These are phyloP conservation scores for Trochalopteron elliotii DNA, from an alignment of 2,113 vertebrate species.

Conservation along the genomic window DNA sequence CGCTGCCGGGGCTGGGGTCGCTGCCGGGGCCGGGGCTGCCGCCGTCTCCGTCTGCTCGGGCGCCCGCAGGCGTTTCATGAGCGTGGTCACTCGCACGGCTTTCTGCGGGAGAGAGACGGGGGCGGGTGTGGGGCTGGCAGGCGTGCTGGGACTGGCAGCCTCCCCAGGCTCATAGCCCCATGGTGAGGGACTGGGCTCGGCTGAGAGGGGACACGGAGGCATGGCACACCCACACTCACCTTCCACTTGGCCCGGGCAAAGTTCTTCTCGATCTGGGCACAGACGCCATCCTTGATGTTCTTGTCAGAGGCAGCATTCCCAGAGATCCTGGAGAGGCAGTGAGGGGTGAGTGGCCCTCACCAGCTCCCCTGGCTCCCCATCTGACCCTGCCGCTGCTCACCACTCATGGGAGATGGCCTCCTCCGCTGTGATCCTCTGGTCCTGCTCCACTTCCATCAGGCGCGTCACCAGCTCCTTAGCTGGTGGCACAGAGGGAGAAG, in stretches of 20 bases:
- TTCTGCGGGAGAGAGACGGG: slow-evolving; percentile 75
- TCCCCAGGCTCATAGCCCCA: background rate
- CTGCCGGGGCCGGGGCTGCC: background rate
- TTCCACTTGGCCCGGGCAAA: slow-evolving; percentile 98
- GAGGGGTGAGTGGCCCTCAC: background rate
- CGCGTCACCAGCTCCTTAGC: slow-evolving; percentile 91
- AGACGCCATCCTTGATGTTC: slow-evolving; percentile 97
- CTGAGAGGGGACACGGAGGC: background rate
- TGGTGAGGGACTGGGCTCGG: background rate
- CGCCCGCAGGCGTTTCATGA: slow-evolving; percentile 93
- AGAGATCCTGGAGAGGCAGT: slow-evolving; percentile 82
- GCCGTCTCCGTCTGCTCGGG: slow-evolving; percentile 81
- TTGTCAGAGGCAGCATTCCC: slow-evolving; percentile 97
- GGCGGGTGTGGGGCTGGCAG: background rate
- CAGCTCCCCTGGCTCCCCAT: accelerated
- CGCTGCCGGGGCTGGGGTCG: background rate
- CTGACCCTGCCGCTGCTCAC: slow-evolving; percentile 46
- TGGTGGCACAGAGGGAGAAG: background rate
- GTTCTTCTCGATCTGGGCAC: slow-evolving; percentile 98
- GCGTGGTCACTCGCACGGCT: slow-evolving; percentile 94
- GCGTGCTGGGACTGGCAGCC: background rate
- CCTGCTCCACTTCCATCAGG: slow-evolving; percentile 97
- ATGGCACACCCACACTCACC: slow-evolving; percentile 65
- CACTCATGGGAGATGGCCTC: slow-evolving; percentile 97
- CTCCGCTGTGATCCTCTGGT: slow-evolving; percentile 93